Evolutionary conservation across 2,888 invertebrate species (phyloP).

Genomic region (Anthoptus insignis): DNA sequence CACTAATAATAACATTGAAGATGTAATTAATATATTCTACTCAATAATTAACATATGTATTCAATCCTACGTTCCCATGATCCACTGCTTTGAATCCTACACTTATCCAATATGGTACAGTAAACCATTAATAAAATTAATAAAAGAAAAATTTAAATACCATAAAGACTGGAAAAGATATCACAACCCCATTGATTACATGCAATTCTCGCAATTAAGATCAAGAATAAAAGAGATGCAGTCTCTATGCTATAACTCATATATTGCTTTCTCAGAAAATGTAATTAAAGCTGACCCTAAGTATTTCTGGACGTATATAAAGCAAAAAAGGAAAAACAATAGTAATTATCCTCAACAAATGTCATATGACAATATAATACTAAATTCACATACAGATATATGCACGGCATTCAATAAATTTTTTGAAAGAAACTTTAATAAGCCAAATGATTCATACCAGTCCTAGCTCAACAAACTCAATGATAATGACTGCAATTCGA

Average conservation of each 20-base stretch:
- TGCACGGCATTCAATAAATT: slow-evolving; percentile 1
- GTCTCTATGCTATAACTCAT: background rate
- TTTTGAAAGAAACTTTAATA: slow-evolving; percentile 10
- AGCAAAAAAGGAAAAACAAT: slow-evolving; percentile 1
- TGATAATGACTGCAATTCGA: too few relatives aligned
- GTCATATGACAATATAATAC: background rate
- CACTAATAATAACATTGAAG: background rate
- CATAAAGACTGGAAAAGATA: slow-evolving; percentile 10
- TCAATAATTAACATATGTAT: background rate
- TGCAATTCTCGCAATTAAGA: slow-evolving; percentile 2
- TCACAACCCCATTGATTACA: slow-evolving; percentile 2
- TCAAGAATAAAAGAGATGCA: slow-evolving; percentile 3
- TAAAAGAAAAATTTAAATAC: slow-evolving; percentile 6
- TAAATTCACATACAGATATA: background rate
- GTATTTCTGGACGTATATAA: slow-evolving; percentile 9
- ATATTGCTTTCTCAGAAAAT: background rate
- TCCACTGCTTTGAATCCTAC: background rate
- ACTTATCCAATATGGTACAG: slow-evolving; percentile 9
- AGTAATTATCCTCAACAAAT: slow-evolving; percentile 10
- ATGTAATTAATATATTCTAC: slow-evolving; percentile 6
- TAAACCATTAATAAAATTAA: slow-evolving; percentile 2
- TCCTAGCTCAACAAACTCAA: too few relatives aligned
- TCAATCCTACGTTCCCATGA: background rate
- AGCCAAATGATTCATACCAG: background rate
- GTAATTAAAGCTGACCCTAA: slow-evolving; percentile 8